Evolutionary conservation across 2,888 invertebrate species (phyloP), one percentile per base, ranked within the genome.

Genomic region (Patella ulyssiponensis): DNA sequence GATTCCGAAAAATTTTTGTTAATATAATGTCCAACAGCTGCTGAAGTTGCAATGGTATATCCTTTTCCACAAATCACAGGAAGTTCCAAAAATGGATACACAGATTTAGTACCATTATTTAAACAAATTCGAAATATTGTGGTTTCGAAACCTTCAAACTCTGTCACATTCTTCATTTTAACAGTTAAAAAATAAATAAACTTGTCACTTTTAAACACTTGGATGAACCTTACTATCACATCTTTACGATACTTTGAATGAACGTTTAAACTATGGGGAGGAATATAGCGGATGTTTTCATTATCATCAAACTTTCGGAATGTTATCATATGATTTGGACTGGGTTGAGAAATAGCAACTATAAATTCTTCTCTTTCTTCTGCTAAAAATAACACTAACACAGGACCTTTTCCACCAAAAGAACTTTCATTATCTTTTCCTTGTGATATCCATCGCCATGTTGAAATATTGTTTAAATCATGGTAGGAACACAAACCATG

Each of bases 51-150:
- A 44, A 44, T 44, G 44, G 44, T 44, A 44, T 44, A 44, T 44
- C 9, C 44, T 44, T 44, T 44, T 44, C 9, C 44, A 44, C 44
- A 44, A 44, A 9, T 44, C 44, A 44, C 1, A 44, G 44, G 44
- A 44, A 44, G 0, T 44, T 44, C 44, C 9, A 44, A 44, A 44
- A 44, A 44, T 44, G 44, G 44, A 44, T 44, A 44, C 44, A 44
- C 44, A 44, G 44, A 44, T 44, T 44, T 44, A 44, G 44, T 44
- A 44, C 44, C 44, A 44, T 44, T 44, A 9, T 44, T 44, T 9
- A 44, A 82, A 83, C 91, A 91, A n/a, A 92, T 79, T 33, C 91
- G 83, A 7, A 88, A 87, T 33, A 92, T 79, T 70, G 87, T 83
- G 2, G 90, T 89, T 69, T 89, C 88, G 51, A 79, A 27, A 3